These are phyloP conservation scores for Eira barbara DNA, from an alignment of 2,113 vertebrate species.

Conservation along the genomic window DNA sequence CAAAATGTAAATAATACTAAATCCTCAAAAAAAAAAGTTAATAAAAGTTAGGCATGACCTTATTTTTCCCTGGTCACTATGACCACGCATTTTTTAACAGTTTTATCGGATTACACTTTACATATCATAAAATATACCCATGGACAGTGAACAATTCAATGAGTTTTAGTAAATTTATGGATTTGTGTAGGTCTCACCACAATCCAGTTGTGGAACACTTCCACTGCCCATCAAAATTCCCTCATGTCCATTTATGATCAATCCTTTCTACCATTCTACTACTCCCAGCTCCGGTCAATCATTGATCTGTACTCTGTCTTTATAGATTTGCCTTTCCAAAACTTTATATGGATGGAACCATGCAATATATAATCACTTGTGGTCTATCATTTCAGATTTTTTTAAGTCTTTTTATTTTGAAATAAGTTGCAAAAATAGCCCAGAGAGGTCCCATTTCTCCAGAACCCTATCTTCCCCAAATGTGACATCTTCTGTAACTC, in stretches of 20 bases:
- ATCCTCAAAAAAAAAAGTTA: neutral
- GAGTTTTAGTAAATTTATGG: neutral
- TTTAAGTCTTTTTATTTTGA: neutral
- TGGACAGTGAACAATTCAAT: neutral
- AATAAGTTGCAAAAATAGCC: neutral
- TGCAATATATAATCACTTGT: neutral
- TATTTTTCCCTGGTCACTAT: neutral
- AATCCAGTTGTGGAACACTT: neutral
- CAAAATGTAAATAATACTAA: neutral
- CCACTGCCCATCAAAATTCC: neutral
- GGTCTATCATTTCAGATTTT: neutral
- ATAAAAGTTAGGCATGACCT: neutral
- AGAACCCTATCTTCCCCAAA: neutral
- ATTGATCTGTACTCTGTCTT: neutral
- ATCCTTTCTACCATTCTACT: neutral
- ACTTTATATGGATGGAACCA: neutral
- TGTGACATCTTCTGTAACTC: neutral
- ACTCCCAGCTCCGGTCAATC: neutral
- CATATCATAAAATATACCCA: neutral
- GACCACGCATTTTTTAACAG: neutral
- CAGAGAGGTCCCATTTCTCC: neutral
- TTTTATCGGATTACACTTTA: neutral
- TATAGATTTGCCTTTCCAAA: neutral
- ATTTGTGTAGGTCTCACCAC: neutral
- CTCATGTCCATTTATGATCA: neutral